Evolutionary conservation across 2,113 vertebrate species (phyloP).

Genomic region (Junco hyemalis): DNA sequence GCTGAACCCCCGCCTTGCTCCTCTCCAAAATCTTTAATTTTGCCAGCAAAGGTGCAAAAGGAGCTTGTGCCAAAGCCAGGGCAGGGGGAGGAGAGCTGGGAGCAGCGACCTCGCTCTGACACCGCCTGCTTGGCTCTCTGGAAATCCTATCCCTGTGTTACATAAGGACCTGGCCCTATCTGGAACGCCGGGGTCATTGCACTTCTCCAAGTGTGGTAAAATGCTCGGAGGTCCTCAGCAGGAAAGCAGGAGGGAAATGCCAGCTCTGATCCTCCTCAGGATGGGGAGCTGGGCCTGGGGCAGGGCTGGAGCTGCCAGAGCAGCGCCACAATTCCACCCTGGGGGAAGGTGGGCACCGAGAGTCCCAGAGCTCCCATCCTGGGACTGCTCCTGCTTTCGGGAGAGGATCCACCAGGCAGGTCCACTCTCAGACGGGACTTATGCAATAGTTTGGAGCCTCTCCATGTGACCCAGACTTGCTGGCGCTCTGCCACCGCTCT

Average conservation of each 20-base stretch:
- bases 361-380: not conserved
- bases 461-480: slow-evolving; percentile 71
- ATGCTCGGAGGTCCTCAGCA: slow-evolving; percentile 11
- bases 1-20: not conserved
- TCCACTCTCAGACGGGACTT: slow-evolving; percentile 60
- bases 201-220: slow-evolving; percentile 27
- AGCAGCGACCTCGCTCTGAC: not conserved
- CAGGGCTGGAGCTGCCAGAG: not conserved
- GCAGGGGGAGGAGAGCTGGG: not conserved
- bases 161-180: slow-evolving; percentile 58
- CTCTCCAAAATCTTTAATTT: not conserved
- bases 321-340: not conserved
- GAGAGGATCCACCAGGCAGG: slow-evolving; percentile 35
- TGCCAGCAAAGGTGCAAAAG: not conserved
- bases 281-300: not conserved
- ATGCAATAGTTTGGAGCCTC: slow-evolving; percentile 61
- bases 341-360: not conserved
- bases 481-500: slow-evolving; percentile 54
- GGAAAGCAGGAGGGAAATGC: not conserved
- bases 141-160: slow-evolving; percentile 43
- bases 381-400: not conserved
- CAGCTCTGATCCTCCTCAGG: not conserved
- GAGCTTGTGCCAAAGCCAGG: not conserved
- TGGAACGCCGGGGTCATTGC: slow-evolving; percentile 14
- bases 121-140: slow-evolving; percentile 2